Base-by-base conservation (phyloP, 1,140 invertebrate genomes). In the Trissolcus basalis region DNA sequence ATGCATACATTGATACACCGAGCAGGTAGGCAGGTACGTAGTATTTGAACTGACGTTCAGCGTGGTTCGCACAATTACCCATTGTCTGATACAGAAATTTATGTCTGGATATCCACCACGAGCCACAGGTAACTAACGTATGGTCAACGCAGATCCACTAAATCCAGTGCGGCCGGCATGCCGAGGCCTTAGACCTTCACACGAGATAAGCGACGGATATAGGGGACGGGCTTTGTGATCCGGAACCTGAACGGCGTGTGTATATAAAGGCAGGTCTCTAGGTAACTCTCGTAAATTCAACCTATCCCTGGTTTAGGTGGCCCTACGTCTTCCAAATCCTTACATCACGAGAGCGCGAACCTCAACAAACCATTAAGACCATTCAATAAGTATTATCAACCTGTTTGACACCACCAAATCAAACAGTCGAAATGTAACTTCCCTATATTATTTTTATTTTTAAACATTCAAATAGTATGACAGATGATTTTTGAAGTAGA, bases 61-160 rank as follows among this genome's bases (percentile, higher is more conserved):
- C 53, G 76, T 80, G 81, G 84, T 82, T 87, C 83, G 85, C 81
- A 87, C 87, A 87, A 88, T 88, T 87, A 87, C 86, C 86, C 81
- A 88, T 88, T 87, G 87, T 87, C 85, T 82, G 87, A 88, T 87
- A 87, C 82, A 83, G 86, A 85, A 88, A 88, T 88, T 88, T 87
- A 88, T 87, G 86, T 86, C 79, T 81, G 82, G 84, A 84, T 87
- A 83, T 73, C 80, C 58, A 76, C 67, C 59, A 71, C 67, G 74
- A 76, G 77, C 81, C 81, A 81, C 82, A 73, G 77, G 83, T 85
- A 87, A 85, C 85, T 82, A 85, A 87, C 83, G 77, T 78, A 81
- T 81, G 82, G 76, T 75, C 79, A 80, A 67, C 54, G 60, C 77
- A 83, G 80, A 84, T 83, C 81, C 79, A 81, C 82, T 85, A 83